phyloP scores from a whole-genome alignment of 2,888 invertebrate species.

The Sarcophaga rosellei region DNA sequence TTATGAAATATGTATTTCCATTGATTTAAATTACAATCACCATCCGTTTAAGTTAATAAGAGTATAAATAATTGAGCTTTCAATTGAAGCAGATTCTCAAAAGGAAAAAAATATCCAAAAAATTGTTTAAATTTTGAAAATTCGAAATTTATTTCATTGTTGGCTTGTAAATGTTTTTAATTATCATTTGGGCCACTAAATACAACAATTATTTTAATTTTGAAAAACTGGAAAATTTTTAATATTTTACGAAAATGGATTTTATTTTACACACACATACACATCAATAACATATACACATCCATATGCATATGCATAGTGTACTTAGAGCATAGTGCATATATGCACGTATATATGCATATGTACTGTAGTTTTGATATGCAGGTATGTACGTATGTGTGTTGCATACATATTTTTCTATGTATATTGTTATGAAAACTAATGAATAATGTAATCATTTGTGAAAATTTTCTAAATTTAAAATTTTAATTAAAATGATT shows the following conservation, averaged over 20 bases:
- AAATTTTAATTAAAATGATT: constrained; percentile 76
- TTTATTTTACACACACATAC: constrained; percentile 56
- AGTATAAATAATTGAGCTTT: no score
- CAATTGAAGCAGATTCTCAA: background rate
- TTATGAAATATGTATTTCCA: no score
- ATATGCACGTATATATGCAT: no score
- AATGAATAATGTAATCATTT: constrained; percentile 69
- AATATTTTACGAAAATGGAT: constrained; percentile 63
- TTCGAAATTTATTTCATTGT: background rate
- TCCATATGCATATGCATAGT: background rate
- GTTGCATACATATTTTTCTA: constrained; percentile 39
- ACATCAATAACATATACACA: constrained; percentile 71
- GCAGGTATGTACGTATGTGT: background rate
- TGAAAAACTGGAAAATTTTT: constrained; percentile 53
- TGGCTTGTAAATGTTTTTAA: constrained; percentile 21
- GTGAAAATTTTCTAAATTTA: constrained; percentile 69
- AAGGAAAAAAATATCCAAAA: background rate
- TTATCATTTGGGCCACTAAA: constrained; percentile 62
- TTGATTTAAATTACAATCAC: no score
- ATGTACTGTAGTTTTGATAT: background rate
- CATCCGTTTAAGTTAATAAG: no score
- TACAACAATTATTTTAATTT: constrained; percentile 67
- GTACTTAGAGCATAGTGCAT: no score
- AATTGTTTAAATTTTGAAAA: background rate
- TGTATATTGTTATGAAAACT: constrained; percentile 68